Evolutionary conservation across 1,140 invertebrate genomes (phyloP).

Genomic region (Nasonia longicornis): DNA sequence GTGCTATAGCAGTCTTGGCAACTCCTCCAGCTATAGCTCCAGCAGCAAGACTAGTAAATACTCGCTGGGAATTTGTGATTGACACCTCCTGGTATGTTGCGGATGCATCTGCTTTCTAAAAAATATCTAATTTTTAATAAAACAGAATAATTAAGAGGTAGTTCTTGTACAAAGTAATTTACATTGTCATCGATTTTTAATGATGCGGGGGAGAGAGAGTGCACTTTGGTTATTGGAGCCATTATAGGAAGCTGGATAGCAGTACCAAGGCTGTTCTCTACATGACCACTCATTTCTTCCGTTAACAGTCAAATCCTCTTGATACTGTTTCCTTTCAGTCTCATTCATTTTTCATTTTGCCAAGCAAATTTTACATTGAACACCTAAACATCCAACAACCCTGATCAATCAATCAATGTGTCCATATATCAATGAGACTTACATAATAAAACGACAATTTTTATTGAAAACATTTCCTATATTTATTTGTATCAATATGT

Average conservation of each 20-base stretch:
- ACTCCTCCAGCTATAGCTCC: constrained; percentile 93
- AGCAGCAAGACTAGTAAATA: constrained; percentile 80
- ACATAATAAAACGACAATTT: neutral
- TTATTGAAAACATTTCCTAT: neutral
- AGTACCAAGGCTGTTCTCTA: constrained; percentile 13
- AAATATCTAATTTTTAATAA: constrained; percentile 2
- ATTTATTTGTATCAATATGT: neutral
- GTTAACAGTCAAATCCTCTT: neutral
- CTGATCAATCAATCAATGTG: neutral
- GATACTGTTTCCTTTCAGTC: constrained; percentile 5
- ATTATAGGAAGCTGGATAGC: constrained; percentile 21
- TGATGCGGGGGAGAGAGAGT: neutral
- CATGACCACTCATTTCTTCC: constrained; percentile 34
- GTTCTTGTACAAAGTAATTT: neutral
- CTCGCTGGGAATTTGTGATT: constrained; percentile 69
- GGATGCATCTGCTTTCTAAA: neutral
- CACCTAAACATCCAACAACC: constrained; percentile 15
- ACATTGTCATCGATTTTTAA: constrained; percentile 13
- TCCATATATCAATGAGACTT: neutral
- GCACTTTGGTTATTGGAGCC: neutral
- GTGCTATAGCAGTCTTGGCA: constrained; percentile 96
- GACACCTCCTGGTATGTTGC: neutral
- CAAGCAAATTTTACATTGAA: neutral
- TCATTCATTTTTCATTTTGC: constrained; percentile 44
- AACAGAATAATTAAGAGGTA: no score